Evolutionary conservation across 2,113 vertebrate species (phyloP), one percentile per base, ranked within the genome.

Genomic region (Craseonycteris thonglongyai): DNA sequence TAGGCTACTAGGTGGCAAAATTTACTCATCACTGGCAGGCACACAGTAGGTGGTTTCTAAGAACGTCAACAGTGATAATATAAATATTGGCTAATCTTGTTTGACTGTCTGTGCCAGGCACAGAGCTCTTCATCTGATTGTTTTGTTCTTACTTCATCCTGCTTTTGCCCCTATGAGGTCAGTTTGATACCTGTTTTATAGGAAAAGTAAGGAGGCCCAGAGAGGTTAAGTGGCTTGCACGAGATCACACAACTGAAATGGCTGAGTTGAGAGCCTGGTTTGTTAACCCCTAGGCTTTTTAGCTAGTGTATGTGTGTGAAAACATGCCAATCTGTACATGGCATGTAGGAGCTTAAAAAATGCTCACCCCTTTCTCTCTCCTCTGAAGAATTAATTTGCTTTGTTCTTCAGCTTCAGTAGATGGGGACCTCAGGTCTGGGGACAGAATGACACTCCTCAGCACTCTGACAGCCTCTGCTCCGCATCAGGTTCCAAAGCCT

Each of bases 391-490:
- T 35, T 24, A 42, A 33, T 35, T 24, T 22, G 2, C 0, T 22
- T 45, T 58, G 8, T 69, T 63, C 26, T 49, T 63, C 33, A 0
- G 0, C 58, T 54, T 68, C 5, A 2, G 1, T 28, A 85, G 13
- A 22, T 1, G 54, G n/a, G 51, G 19, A 28, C 26, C 30, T 0
- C 1, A 24, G 16, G 22, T 14, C 49, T 0, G 8, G 75, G 58
- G 49, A 9, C 7, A 69, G 69, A 49, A 1, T 0, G 18, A 1
- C 13, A 7, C 4, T 35, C 11, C 5, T 6, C n/a, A 2, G 24
- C 66, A n/a, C 1, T 21, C 13, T 10, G 24, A 54, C 7, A 3
- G 5, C 6, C 0, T 0, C 6, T 0, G 2, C 45, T 74, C 21
- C 22, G 10, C 14, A 12, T 47, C 33, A 10, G 49, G 59, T 24